A percentile compares a stretch with the other conserved stretches of the same genome.
Evolutionary conservation across 1,140 invertebrate species (phyloP).

Genomic region (Liolophura sinensis): DNA sequence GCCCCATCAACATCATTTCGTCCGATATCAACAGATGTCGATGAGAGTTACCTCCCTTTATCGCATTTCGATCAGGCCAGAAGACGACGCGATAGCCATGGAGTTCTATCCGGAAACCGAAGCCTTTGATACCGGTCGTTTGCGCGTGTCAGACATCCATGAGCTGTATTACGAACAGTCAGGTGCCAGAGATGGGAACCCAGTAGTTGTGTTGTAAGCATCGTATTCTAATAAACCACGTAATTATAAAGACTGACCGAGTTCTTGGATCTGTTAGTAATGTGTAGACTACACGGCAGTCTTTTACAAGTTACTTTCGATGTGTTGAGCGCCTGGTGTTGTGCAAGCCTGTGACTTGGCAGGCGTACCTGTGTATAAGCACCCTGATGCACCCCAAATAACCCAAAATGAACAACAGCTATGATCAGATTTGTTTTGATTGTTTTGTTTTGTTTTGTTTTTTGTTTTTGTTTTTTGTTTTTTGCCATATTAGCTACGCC

Average conservation of each 20-base stretch:
- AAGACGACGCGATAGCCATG: background rate
- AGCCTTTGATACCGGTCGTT: conserved; percentile 41
- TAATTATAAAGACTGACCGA: background rate
- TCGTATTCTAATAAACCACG: background rate
- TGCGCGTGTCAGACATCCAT: conserved; percentile 52
- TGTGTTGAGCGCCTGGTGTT: background rate
- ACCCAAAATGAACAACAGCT: too few species aligned
- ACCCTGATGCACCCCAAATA: too few species aligned
- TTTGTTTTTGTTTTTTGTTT: too few species aligned
- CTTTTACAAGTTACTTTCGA: background rate
- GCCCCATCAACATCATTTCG: too few species aligned
- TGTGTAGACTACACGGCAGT: background rate
- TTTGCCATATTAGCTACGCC: too few species aligned
- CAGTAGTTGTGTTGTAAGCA: conserved; percentile 52
- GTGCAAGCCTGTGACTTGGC: background rate
- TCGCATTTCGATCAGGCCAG: too few species aligned
- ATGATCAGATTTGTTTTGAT: too few species aligned
- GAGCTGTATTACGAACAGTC: conserved; percentile 55
- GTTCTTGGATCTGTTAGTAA: background rate
- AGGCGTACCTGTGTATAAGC: background rate
- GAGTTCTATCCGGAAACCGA: conserved; percentile 45
- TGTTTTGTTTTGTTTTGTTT: too few species aligned
- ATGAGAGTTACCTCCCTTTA: too few species aligned
- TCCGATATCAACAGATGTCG: too few species aligned
- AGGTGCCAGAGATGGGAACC: conserved; percentile 52